These are phyloP conservation scores for Xanthia icteritia DNA, from an alignment of 2,888 invertebrate species.

Conservation along the genomic window DNA sequence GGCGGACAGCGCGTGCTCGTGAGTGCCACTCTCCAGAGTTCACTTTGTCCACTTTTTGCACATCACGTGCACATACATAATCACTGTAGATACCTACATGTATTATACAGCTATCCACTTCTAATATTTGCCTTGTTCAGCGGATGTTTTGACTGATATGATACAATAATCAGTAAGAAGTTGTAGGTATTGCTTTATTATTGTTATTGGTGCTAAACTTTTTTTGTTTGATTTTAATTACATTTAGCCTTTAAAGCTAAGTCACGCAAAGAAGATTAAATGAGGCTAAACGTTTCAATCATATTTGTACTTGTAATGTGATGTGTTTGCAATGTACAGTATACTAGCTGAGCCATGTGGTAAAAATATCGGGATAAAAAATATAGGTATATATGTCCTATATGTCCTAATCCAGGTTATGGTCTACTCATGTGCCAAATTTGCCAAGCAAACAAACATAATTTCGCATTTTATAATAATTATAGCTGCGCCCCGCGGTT, in stretches of 20 bases:
- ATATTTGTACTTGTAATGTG: not conserved
- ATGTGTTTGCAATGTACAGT: not conserved
- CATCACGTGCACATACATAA: not conserved
- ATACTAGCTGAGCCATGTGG: too few relatives aligned
- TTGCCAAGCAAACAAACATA: too few relatives aligned
- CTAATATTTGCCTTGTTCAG: not conserved
- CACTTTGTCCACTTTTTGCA: not conserved
- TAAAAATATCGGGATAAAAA: too few relatives aligned
- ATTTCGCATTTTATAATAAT: too few relatives aligned
- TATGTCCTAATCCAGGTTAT: too few relatives aligned
- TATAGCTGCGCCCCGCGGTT: too few relatives aligned
- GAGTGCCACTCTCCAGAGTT: slow-evolving; percentile 24
- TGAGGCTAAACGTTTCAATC: not conserved
- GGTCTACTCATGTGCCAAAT: too few relatives aligned
- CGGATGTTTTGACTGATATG: not conserved
- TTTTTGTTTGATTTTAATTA: not conserved
- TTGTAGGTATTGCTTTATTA: not conserved
- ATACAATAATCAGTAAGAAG: not conserved
- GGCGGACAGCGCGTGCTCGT: slow-evolving; percentile 71
- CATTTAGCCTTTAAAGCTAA: not conserved
- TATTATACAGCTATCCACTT: not conserved
- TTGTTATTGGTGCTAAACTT: not conserved
- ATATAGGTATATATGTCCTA: too few relatives aligned
- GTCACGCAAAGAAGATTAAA: not conserved
- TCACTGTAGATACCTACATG: too few relatives aligned